These are phyloP conservation scores for Hydrocynus forskahlii DNA, from an alignment of 2,797 vertebrate genomes.

Conservation along the genomic window DNA sequence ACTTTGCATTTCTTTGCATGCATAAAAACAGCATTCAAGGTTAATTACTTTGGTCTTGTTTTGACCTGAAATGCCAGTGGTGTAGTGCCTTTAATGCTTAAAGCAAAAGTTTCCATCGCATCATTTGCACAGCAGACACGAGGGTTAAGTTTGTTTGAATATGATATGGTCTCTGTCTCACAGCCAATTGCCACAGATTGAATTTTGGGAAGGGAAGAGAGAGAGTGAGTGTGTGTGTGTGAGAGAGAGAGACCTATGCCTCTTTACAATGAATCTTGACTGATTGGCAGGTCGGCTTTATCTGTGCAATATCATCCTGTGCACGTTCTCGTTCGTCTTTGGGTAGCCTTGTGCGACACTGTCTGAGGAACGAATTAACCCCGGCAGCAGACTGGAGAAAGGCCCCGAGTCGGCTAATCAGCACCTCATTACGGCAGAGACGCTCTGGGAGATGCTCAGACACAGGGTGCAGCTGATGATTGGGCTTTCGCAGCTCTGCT, in stretches of 20 bases:
- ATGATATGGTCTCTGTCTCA: slow-evolving; percentile 1
- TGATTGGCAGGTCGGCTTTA: slow-evolving; percentile 82
- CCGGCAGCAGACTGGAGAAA: slow-evolving; percentile 78
- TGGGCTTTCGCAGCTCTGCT: slow-evolving; percentile 48
- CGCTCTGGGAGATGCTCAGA: slow-evolving; percentile 74
- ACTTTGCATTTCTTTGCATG: not conserved
- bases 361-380: slow-evolving; percentile 83
- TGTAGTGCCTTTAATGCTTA: not conserved
- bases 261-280: slow-evolving; percentile 53
- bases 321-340: slow-evolving; percentile 82
- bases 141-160: slow-evolving; percentile 7
- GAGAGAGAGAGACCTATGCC: slow-evolving; percentile 41
- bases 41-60: not conserved
- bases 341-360: slow-evolving; percentile 69
- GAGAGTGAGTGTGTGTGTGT: not conserved
- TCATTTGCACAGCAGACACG: not conserved
- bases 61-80: not conserved
- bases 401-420: slow-evolving; percentile 80
- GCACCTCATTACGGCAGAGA: slow-evolving; percentile 81
- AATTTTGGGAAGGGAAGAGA: slow-evolving; percentile 15
- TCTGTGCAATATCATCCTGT: slow-evolving; percentile 81
- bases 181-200: slow-evolving; percentile 14
- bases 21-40: not conserved
- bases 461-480: slow-evolving; percentile 47
- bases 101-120: not conserved